Conservation (phyloP, 64 coral and sea anemone genomes). For the Trachythela sp. region DNA sequence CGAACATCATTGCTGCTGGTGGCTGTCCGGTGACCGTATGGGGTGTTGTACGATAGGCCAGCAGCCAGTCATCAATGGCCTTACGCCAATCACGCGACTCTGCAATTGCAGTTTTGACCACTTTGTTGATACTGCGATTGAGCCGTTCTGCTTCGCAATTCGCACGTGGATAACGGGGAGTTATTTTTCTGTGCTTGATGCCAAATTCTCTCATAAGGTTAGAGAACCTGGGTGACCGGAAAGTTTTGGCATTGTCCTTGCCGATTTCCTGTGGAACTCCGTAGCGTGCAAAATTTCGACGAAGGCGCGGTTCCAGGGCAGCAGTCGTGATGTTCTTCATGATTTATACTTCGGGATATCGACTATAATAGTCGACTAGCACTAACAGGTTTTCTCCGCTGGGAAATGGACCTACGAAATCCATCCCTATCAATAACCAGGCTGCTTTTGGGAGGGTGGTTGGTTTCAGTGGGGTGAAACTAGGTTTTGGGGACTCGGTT, state of each 20-base stretch:
- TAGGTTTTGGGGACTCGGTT: no score
- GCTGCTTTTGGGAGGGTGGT: neutral
- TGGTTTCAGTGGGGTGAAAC: neutral
- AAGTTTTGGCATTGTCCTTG: neutral
- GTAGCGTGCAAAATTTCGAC: neutral
- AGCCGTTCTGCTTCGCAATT: slow-evolving; percentile 25
- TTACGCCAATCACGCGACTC: neutral
- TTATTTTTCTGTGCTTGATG: neutral
- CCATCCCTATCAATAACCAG: neutral
- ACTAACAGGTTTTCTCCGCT: neutral
- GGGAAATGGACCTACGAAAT: neutral
- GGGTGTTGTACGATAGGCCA: neutral
- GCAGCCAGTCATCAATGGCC: slow-evolving; percentile 1
- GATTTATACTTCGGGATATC: neutral
- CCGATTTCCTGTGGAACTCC: neutral
- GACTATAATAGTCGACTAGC: neutral
- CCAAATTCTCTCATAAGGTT: neutral
- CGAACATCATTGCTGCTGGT: slow-evolving; percentile 19
- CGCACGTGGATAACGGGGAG: neutral
- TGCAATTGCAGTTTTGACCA: neutral
- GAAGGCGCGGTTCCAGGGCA: neutral
- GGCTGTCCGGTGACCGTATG: neutral
- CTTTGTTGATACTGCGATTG: neutral
- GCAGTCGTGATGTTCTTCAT: neutral
- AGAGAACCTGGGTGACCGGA: neutral